Conservation (phyloP, 2,797 vertebrate species). For the Aeoliscus strigatus region DNA sequence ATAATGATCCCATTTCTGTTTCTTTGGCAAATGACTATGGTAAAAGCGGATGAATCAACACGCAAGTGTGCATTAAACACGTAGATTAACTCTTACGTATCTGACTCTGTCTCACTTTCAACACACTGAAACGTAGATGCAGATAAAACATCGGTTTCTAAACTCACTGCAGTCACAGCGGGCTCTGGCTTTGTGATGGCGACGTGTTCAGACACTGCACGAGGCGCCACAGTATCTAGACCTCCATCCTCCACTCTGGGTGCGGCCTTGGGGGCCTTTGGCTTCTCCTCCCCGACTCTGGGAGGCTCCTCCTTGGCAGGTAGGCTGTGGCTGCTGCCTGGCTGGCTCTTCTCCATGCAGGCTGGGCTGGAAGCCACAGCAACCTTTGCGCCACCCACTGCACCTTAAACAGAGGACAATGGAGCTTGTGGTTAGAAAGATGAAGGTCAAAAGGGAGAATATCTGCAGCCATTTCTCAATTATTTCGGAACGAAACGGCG, state of each 20-base stretch:
- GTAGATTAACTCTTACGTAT: not conserved
- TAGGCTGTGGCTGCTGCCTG: conserved; percentile 86
- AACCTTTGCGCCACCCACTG: conserved; percentile 99
- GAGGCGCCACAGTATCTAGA: conserved; percentile 81
- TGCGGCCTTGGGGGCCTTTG: conserved; percentile 74
- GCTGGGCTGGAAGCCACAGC: conserved; percentile 91
- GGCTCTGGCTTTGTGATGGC: conserved; percentile 85
- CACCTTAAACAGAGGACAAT: conserved; percentile 97
- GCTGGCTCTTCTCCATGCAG: conserved; percentile 86
- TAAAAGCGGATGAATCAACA: too few species aligned
- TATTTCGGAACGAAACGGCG: too few species aligned
- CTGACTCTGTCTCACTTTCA: too few species aligned
- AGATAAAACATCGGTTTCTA: not conserved
- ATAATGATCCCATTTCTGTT: too few species aligned
- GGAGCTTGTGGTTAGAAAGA: conserved; percentile 82
- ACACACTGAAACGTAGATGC: not conserved
- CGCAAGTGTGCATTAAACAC: too few species aligned
- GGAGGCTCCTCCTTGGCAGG: conserved; percentile 89
- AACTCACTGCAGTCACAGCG: conserved; percentile 79
- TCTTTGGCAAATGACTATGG: too few species aligned
- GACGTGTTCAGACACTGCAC: conserved; percentile 81
- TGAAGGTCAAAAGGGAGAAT: conserved; percentile 4
- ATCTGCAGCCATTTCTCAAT: too few species aligned
- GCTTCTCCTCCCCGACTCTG: conserved; percentile 83
- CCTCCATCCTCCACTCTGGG: conserved; percentile 71